Percentiles rank a stretch among this genome's conserved stretches.
Conservation (phyloP, 2,113 vertebrate genomes). For the Eidolon helvum region DNA sequence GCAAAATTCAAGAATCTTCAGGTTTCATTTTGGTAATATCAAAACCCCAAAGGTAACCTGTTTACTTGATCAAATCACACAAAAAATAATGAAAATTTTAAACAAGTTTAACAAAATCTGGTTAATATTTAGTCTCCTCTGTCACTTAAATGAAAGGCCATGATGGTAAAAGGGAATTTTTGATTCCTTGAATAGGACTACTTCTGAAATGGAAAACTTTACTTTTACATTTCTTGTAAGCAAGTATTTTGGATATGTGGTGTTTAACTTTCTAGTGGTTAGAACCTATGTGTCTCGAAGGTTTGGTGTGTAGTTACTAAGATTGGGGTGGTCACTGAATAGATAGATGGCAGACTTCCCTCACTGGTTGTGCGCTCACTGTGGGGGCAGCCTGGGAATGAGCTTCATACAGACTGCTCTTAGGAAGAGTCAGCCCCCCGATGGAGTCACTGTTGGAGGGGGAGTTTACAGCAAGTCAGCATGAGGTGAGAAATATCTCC, state of each 20-base stretch:
- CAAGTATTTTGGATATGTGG: not conserved
- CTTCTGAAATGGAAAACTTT: not conserved
- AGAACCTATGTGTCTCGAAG: not conserved
- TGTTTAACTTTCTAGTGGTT: not conserved
- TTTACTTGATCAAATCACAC: not conserved
- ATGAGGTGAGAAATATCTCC: not conserved
- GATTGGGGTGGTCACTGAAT: not conserved
- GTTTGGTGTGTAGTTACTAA: not conserved
- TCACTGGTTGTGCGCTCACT: not conserved
- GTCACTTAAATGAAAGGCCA: not conserved
- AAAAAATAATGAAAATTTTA: not conserved
- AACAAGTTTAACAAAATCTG: slow-evolving; percentile 9
- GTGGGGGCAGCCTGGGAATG: not conserved
- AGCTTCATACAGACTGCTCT: not conserved
- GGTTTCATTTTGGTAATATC: not conserved
- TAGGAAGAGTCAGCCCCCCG: not conserved
- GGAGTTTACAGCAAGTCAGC: not conserved
- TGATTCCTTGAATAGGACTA: not conserved
- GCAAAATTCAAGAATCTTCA: not conserved
- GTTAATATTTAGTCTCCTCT: not conserved
- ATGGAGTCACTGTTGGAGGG: not conserved
- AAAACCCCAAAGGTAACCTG: not conserved
- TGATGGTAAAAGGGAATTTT: not conserved
- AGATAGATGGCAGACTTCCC: not conserved
- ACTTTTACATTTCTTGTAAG: not conserved